Percentiles rank a stretch among this genome's conserved stretches.
Evolutionary conservation across 2,888 invertebrate species (phyloP).

Genomic region (Acrobasis consociella): DNA sequence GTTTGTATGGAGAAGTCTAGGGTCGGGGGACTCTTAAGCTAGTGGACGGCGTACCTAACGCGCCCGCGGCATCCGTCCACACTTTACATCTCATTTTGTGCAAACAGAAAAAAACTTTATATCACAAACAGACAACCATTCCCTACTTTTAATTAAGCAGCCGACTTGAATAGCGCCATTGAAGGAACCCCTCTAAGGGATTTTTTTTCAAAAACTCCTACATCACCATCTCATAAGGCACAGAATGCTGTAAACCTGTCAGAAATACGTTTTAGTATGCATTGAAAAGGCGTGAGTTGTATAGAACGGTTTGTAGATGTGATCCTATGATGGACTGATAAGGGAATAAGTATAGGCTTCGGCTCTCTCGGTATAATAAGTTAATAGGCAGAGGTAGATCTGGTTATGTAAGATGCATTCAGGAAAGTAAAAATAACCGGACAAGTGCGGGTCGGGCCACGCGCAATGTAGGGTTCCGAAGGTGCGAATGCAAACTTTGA

Average conservation of each 20-base stretch:
- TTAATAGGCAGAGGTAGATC: not conserved
- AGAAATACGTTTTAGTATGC: constrained; percentile 19
- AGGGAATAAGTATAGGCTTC: constrained; percentile 7
- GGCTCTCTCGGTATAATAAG: not conserved
- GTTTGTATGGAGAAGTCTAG: too few species aligned
- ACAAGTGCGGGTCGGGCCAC: too few species aligned
- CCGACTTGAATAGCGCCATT: constrained; percentile 20
- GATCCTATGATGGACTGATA: constrained; percentile 6
- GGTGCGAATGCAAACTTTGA: too few species aligned
- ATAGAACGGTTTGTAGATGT: constrained; percentile 15
- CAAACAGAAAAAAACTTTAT: constrained; percentile 1
- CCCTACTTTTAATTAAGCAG: constrained; percentile 23
- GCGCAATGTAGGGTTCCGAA: too few species aligned
- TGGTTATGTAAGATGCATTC: not conserved
- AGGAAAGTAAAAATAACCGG: not conserved
- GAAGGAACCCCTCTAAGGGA: not conserved
- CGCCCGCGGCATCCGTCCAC: constrained; percentile 1
- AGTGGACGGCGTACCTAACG: not conserved
- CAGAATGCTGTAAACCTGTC: constrained; percentile 12
- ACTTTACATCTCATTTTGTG: constrained; percentile 19
- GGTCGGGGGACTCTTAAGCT: too few species aligned
- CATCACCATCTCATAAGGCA: constrained; percentile 1
- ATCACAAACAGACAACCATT: constrained; percentile 16
- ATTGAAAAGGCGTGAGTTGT: constrained; percentile 22
- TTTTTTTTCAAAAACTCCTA: constrained; percentile 10